phyloP scores from a whole-genome alignment of 2,797 vertebrate species.

The Gymnocypris eckloni region DNA sequence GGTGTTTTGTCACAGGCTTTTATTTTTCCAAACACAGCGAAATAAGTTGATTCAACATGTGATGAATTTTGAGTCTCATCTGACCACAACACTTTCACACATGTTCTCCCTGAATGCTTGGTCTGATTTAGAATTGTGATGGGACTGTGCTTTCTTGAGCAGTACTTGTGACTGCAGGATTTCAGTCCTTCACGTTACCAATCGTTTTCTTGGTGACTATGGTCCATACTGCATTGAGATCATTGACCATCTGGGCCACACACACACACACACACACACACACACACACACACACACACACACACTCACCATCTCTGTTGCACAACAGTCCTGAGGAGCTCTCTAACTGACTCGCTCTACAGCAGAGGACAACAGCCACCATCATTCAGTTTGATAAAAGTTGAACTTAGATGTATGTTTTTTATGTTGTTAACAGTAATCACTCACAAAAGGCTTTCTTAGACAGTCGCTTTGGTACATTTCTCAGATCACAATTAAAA shows the following conservation, averaged over 20 bases:
- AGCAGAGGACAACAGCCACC: conserved; percentile 29
- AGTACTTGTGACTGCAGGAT: too few relatives aligned
- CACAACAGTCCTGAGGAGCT: conserved; percentile 14
- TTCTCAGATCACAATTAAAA: not conserved
- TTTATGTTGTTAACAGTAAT: not conserved
- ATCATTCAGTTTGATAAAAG: not conserved
- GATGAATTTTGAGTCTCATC: too few relatives aligned
- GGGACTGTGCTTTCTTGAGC: too few relatives aligned
- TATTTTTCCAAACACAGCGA: too few relatives aligned
- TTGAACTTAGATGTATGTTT: not conserved
- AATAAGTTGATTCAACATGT: too few relatives aligned
- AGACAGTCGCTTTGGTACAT: not conserved
- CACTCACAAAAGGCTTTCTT: not conserved
- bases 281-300: conserved; percentile 29
- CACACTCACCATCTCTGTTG: conserved; percentile 59
- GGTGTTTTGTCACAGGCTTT: too few relatives aligned
- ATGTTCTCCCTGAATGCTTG: too few relatives aligned
- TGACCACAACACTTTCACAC: too few relatives aligned
- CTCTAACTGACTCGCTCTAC: conserved; percentile 9
- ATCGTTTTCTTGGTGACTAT: too few relatives aligned
- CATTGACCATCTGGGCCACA: too few relatives aligned
- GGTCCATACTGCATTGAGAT: too few relatives aligned
- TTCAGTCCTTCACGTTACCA: too few relatives aligned
- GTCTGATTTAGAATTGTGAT: not conserved
- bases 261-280: conserved; percentile 50